Percentiles rank a stretch among this genome's conserved stretches.
phyloP scores from a whole-genome alignment of 2,797 vertebrate genomes.

The Sebastes steindachneri region DNA sequence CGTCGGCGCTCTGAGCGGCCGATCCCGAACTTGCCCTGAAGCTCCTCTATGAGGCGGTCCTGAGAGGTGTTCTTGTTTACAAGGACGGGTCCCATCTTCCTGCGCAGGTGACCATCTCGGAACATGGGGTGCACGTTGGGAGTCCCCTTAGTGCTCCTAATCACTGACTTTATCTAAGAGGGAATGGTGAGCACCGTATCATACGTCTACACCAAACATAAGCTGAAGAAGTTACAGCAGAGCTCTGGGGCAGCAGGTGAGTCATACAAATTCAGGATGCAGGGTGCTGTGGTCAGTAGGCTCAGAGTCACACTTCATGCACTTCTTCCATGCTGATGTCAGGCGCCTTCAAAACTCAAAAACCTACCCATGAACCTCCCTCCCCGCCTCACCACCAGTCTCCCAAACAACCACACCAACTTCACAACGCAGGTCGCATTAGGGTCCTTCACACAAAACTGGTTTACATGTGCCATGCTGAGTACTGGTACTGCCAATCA shows the following conservation, averaged over 20 bases:
- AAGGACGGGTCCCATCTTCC: constrained; percentile 91
- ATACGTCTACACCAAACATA: not conserved
- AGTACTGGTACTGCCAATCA: not conserved
- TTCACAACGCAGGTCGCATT: not conserved
- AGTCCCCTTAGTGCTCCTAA: constrained; percentile 94
- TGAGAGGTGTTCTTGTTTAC: constrained; percentile 92
- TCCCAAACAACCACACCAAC: constrained; percentile 5
- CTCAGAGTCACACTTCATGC: constrained; percentile 48
- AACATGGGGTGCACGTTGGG: constrained; percentile 94
- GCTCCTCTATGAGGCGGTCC: constrained; percentile 93
- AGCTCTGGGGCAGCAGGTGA: constrained; percentile 26
- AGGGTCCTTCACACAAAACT: constrained; percentile 8
- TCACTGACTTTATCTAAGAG: constrained; percentile 93
- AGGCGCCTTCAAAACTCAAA: not conserved
- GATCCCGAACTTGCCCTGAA: constrained; percentile 93
- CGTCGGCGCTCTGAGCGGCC: constrained; percentile 80
- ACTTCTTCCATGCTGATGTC: constrained; percentile 32
- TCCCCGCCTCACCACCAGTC: not conserved
- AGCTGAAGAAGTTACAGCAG: constrained; percentile 24
- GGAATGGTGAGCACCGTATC: constrained; percentile 47
- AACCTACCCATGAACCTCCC: not conserved
- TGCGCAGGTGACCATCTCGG: constrained; percentile 87
- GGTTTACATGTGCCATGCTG: constrained; percentile 1
- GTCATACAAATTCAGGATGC: not conserved
- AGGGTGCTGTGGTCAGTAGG: constrained; percentile 58